Base-by-base conservation (phyloP, 2,113 vertebrate genomes). In the Clupea harengus region DNA sequence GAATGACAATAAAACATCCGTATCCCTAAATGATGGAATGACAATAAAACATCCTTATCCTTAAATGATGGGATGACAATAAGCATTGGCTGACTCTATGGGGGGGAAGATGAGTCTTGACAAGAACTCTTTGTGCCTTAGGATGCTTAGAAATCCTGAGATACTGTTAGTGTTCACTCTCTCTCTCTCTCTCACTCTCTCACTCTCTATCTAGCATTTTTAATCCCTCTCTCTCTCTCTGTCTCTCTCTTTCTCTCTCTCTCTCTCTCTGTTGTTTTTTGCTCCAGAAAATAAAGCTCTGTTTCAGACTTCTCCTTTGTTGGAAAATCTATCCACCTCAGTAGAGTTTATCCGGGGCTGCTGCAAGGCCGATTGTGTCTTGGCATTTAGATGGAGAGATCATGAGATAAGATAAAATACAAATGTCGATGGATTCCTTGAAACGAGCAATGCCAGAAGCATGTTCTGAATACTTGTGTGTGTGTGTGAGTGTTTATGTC, bases 81-180 rank as follows among this genome's bases (percentile, higher is more conserved):
- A 1, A 3, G 1, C 18, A 39, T 72, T 72, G 64, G 64, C 64
- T 32, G 64, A 72, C 64, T 72, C 25, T 28, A 32, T 11, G 64
- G 15, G 64, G 64, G n/a, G 10, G 8, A 25, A 28, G 64, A 32
- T 28, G 64, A 72, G 45, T 44, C 72, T 49, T 86, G 85, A 50
- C 81, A 78, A 6, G 18, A 72, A 78, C 32, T 86, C 39, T 78
- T 50, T 86, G 52, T 75, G 83, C 75, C 78, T 81, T 52, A 54
- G 28, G n/a, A 47, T 15, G 67, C 78, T 83, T 86, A 25, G 49
- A 64, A 64, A 64, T 39, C 22, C 20, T 64, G 64, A 32, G 25
- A 9, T 28, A 72, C 20, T 72, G 11, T 32, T 28, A 11, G 28
- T 28, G 28, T 72, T 72, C 64, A 10, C 25, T 2, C n/a, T 32